phyloP scores from a whole-genome alignment of 2,113 vertebrate genomes.

The Mirounga angustirostris region DNA sequence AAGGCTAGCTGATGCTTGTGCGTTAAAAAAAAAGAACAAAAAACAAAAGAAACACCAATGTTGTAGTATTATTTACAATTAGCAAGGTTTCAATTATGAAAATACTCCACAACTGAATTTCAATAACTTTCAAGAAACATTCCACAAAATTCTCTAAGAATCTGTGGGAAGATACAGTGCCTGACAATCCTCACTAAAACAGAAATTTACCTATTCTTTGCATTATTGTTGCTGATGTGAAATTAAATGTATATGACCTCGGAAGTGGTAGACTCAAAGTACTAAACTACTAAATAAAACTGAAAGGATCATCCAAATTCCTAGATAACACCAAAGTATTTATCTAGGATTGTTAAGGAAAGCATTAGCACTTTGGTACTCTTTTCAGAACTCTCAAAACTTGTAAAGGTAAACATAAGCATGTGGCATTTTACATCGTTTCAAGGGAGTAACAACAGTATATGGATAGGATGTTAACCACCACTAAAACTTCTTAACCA shows the following conservation, averaged over 20 bases:
- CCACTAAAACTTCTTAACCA: conserved; percentile 20
- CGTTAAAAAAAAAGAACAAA: background rate
- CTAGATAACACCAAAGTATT: background rate
- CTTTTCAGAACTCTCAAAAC: conserved; percentile 66
- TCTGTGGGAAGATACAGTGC: conserved; percentile 14
- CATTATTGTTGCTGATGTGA: conserved; percentile 53
- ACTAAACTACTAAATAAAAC: conserved; percentile 50
- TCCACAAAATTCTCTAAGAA: conserved; percentile 47
- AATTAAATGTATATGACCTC: background rate
- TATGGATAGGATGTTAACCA: conserved; percentile 58
- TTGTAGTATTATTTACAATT: conserved; percentile 5
- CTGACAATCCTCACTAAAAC: conserved; percentile 55
- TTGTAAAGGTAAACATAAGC: conserved; percentile 72
- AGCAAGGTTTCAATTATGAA: conserved; percentile 54
- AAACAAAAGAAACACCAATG: background rate
- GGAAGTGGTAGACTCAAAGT: background rate
- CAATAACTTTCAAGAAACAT: conserved; percentile 60
- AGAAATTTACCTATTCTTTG: conserved; percentile 52
- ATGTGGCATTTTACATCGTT: conserved; percentile 59
- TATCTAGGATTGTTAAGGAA: conserved; percentile 53
- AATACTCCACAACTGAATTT: conserved; percentile 54
- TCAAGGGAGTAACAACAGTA: conserved; percentile 57
- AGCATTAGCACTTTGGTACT: conserved; percentile 78
- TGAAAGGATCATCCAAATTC: conserved; percentile 40
- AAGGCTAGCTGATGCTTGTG: background rate